phyloP scores from a whole-genome alignment of 2,888 invertebrate species.

The Spilarctia lutea region DNA sequence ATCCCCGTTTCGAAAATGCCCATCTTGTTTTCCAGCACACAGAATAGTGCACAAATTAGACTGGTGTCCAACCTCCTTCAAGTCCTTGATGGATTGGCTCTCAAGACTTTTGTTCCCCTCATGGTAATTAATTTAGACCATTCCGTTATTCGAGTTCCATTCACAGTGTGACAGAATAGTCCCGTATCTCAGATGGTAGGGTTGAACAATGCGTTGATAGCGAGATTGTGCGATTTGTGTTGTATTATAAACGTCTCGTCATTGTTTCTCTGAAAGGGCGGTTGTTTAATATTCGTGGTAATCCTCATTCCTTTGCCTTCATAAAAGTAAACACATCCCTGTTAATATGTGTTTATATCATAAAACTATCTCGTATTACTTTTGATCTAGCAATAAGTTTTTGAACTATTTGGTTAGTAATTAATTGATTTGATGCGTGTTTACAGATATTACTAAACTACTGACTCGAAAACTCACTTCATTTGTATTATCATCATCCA shows the following conservation, averaged over 20 bases:
- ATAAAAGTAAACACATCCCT: conserved; percentile 8
- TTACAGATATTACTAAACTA: neutral
- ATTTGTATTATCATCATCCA: neutral
- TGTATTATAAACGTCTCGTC: conserved; percentile 45
- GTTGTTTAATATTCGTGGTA: conserved; percentile 33
- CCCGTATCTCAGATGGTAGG: conserved; percentile 51
- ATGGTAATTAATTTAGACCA: conserved; percentile 70
- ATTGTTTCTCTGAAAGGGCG: conserved; percentile 46
- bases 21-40: conserved; percentile 31
- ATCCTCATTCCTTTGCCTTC: conserved; percentile 3
- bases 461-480: neutral
- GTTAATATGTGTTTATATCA: neutral
- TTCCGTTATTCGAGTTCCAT: conserved; percentile 56
- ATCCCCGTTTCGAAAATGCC: conserved; percentile 31
- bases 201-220: conserved; percentile 50
- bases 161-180: conserved; percentile 49
- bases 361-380: neutral
- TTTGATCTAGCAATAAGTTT: neutral
- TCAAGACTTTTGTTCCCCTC: conserved; percentile 68
- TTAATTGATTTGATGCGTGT: neutral
- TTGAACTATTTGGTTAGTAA: neutral
- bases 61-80: conserved; percentile 66
- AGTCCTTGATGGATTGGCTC: conserved; percentile 67
- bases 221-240: conserved; percentile 50
- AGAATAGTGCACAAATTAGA: conserved; percentile 56